A percentile compares a stretch with the other conserved stretches of the same genome.
Conservation (phyloP, 2,888 invertebrate species). For the Callyntrura guangdongensis region DNA sequence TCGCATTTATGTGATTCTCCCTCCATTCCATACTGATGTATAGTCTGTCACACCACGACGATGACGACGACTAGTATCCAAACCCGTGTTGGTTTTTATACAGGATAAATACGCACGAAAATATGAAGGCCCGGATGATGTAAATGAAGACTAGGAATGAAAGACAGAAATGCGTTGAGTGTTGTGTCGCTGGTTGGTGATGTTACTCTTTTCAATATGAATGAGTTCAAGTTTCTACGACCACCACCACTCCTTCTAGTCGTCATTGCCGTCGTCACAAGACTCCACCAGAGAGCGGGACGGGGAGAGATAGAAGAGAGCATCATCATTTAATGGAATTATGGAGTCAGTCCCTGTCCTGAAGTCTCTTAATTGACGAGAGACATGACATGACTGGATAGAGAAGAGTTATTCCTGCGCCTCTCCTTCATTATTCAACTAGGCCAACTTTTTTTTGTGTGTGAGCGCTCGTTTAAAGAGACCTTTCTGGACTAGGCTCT, state of each 20-base stretch:
- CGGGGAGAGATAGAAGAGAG: neutral
- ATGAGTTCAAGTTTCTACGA: neutral
- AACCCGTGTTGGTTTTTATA: neutral
- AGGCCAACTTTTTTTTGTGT: constrained; percentile 44
- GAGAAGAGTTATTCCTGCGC: constrained; percentile 18
- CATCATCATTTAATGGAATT: constrained; percentile 73
- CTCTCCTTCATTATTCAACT: constrained; percentile 62
- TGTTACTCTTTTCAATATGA: constrained; percentile 54
- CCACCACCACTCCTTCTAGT: constrained; percentile 3
- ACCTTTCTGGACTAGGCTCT: neutral
- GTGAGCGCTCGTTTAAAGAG: neutral
- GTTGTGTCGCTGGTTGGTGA: constrained; percentile 18
- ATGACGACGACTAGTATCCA: neutral
- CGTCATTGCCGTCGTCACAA: constrained; percentile 13
- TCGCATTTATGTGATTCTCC: constrained; percentile 30
- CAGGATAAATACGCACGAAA: neutral
- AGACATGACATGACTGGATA: constrained; percentile 63
- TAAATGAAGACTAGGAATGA: neutral
- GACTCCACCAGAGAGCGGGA: neutral
- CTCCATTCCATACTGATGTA: neutral
- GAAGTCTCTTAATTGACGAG: constrained; percentile 65
- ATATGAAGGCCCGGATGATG: neutral
- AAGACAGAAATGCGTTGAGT: constrained; percentile 31
- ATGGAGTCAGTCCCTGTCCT: constrained; percentile 53
- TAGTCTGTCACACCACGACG: neutral